A percentile compares a stretch with the other conserved stretches of the same genome.
phyloP scores from a whole-genome alignment of 2,888 invertebrate species.

The Helobdella robusta region DNA sequence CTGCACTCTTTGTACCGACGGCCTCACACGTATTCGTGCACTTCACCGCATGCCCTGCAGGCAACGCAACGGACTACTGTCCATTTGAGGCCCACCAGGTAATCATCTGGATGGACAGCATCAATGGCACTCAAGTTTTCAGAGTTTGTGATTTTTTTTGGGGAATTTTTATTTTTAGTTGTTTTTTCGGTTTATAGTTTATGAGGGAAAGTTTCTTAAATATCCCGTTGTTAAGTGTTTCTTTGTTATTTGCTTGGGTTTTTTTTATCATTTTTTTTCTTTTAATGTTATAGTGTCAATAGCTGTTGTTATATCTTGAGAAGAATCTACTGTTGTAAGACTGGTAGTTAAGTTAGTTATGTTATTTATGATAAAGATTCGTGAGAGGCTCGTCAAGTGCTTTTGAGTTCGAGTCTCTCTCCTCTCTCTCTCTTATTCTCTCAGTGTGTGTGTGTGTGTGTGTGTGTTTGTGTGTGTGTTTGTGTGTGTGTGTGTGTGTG shows the following conservation, averaged over 20 bases:
- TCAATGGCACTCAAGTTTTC: slow-evolving; percentile 31
- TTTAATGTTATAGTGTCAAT: background rate
- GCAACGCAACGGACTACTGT: slow-evolving; percentile 18
- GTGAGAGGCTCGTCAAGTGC: too few species aligned
- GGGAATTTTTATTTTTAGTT: background rate
- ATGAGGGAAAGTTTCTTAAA: background rate
- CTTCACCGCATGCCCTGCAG: background rate
- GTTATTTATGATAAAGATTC: too few species aligned
- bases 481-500: too few species aligned
- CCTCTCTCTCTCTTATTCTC: background rate
- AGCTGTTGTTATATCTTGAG: too few species aligned
- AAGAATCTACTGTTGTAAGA: too few species aligned
- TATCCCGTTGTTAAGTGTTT: background rate
- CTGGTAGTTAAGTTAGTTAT: too few species aligned
- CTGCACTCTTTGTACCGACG: background rate
- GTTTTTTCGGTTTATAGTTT: background rate
- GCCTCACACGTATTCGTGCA: background rate
- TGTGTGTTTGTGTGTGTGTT: too few species aligned
- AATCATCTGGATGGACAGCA: slow-evolving; percentile 33
- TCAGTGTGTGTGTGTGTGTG: background rate
- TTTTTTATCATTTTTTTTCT: background rate
- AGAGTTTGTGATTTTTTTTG: slow-evolving; percentile 31
- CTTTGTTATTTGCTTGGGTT: background rate
- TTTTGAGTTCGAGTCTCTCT: background rate
- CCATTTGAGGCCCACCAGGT: slow-evolving; percentile 31